Conservation (phyloP, 2,113 vertebrate genomes). For the Furnarius figulus region DNA sequence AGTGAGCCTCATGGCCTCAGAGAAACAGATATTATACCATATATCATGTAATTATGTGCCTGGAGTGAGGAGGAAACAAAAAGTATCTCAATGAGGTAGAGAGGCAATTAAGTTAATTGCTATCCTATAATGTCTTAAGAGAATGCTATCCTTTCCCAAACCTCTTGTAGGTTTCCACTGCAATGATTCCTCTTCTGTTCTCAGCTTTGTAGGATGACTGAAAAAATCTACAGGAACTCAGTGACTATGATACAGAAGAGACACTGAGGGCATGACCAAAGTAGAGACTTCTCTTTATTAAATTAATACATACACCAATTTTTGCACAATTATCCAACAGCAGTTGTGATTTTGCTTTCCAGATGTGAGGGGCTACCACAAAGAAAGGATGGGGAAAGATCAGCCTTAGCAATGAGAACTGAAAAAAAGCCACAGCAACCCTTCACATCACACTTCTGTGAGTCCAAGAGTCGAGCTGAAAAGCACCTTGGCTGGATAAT, state of each 20-base stretch:
- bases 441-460: neutral
- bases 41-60: neutral
- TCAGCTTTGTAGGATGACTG: neutral
- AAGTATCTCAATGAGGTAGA: neutral
- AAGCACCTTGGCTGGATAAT: neutral
- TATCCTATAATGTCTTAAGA: neutral
- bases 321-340: neutral
- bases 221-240: neutral
- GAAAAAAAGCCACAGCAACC: neutral
- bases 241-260: neutral
- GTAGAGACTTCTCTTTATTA: neutral
- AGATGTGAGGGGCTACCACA: neutral
- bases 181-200: neutral
- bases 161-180: neutral
- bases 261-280: neutral
- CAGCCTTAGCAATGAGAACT: neutral
- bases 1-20: neutral
- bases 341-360: neutral
- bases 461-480: neutral
- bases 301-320: neutral
- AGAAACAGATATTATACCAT: neutral
- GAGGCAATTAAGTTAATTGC: neutral
- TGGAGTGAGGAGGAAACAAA: neutral
- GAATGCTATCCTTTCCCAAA: neutral
- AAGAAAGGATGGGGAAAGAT: neutral